Base-by-base conservation (phyloP, 2,888 invertebrate genomes). In the Macropis europaea region DNA sequence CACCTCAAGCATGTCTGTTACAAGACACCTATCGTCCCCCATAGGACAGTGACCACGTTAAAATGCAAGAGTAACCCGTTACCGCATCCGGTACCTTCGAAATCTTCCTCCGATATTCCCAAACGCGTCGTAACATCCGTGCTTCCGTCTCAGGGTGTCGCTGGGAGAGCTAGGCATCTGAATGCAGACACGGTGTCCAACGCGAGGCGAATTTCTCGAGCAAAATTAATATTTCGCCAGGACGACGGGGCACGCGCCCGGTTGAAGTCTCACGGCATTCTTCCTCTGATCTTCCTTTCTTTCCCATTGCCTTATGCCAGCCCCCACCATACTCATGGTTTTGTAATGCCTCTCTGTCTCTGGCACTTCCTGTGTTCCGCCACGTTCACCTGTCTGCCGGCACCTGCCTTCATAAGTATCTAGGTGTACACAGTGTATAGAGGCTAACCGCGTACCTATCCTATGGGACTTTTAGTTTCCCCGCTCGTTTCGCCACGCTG, bases 301-400 rank as follows among this genome's bases (percentile, higher is more conserved):
- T 62, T 47, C 54, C 68, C 56, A 52, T 66, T 56, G 45, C 48
- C 69, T 56, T 52, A 67, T 52, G 36, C 36, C 42, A 57, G 57
- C 52, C 67, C 62, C 59, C 72, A 30, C 59, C 61, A 68, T 70
- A 59, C 63, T 64, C 36, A 36, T 34, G 59, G 68, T 75, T 75
- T 75, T 68, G 61, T 77, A 77, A 78, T 73, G 72, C 79, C 75
- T 77, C 76, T 78, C 77, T 77, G 85, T 86, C 87, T 84, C 82
- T 77, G 79, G 77, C 80, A 87, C 86, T 87, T 88, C 87, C 87
- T 87, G 86, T 86, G 86, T 87, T 87, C 86, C 86, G 84, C 83
- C 81, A 78, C 83, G 77, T 76, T 87, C 88, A 88, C 87, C 86
- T 86, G 86, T 82, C 79, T 79, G 77, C 79, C 80, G 76, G 81